Base-by-base conservation (phyloP, 1,140 invertebrate species). In the Bombus consobrinus region DNA sequence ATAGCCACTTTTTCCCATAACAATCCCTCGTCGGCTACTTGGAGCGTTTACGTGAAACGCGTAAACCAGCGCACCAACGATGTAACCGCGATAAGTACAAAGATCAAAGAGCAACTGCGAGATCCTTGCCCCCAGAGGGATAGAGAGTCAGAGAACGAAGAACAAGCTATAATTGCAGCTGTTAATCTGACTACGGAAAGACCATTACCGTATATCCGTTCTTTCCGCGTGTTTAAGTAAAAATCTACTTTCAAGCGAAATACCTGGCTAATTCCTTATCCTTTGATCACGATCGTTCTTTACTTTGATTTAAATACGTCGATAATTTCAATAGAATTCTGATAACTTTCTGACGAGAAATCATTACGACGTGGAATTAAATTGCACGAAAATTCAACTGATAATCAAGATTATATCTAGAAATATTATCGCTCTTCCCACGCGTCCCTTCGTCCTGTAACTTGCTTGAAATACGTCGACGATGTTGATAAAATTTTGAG, bases 131-230 rank as follows among this genome's bases (percentile, higher is more conserved):
- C 15, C 15, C 4, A 18, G 37, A 37, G 5, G 18, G 22, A 4
- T 28, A 41, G 25, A 9, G 28, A 15, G 15, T 13, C 28, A 9
- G 43, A 34, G 53, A 69, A 77, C 18, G 12, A 75, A 34, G 53
- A 69, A 77, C 18, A n/a, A 75, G 68, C 53, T 62, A 53, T 81
- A 81, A 73, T 81, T 62, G 69, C 53, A 32, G 39, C 69, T 62
- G 80, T 81, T 81, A 81, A 81, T 81, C 68, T 34, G 47, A 43
- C 32, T 72, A 73, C 32, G 62, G 57, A 43, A 43, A 43, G n/a
- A 2, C 43, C 34, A 18, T 78, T n/a, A 43, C 12, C 13, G 43
- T 34, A 68, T 47, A 66, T 39, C 53, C 34, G 74, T 57, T 37
- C 25, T 43, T 76, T 59, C 25, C 10, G 8, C 34, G n/a, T 32